These are phyloP conservation scores for Tinamus guttatus DNA, from an alignment of 2,113 vertebrate genomes.

Conservation along the genomic window DNA sequence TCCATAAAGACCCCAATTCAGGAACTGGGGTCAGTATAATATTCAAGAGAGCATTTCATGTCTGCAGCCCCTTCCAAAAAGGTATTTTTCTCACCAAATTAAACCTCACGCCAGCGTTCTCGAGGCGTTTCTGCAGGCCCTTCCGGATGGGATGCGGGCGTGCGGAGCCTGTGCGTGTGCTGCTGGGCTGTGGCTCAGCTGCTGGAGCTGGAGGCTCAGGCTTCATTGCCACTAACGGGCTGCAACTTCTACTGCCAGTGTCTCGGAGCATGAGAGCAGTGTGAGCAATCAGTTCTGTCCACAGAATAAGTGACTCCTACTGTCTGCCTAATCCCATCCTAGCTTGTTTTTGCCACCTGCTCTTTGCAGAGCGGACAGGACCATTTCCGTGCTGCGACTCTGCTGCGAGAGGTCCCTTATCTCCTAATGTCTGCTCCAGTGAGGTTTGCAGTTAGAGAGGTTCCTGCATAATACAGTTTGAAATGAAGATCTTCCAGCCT, in stretches of 20 bases:
- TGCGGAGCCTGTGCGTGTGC: not conserved
- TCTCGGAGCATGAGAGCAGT: not conserved
- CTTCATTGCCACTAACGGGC: not conserved
- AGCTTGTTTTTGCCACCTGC: not conserved
- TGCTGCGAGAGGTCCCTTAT: not conserved
- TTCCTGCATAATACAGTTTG: not conserved
- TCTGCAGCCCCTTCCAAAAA: not conserved
- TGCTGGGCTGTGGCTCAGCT: not conserved
- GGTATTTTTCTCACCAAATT: not conserved
- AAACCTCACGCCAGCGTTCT: not conserved
- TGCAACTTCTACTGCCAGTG: not conserved
- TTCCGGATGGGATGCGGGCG: not conserved
- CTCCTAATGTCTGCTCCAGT: not conserved
- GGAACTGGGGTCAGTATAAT: not conserved
- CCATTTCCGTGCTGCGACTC: not conserved
- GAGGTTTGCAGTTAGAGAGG: not conserved
- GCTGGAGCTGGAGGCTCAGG: not conserved
- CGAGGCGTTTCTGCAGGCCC: not conserved
- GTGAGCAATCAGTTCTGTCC: not conserved
- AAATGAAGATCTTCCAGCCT: not conserved
- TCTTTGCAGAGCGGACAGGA: not conserved
- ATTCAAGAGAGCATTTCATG: not conserved
- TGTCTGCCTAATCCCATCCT: fast-evolving
- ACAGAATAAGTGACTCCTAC: not conserved
- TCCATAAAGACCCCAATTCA: not conserved